Evolutionary conservation across 1,140 invertebrate genomes (phyloP).

Genomic region (Asobara japonica): DNA sequence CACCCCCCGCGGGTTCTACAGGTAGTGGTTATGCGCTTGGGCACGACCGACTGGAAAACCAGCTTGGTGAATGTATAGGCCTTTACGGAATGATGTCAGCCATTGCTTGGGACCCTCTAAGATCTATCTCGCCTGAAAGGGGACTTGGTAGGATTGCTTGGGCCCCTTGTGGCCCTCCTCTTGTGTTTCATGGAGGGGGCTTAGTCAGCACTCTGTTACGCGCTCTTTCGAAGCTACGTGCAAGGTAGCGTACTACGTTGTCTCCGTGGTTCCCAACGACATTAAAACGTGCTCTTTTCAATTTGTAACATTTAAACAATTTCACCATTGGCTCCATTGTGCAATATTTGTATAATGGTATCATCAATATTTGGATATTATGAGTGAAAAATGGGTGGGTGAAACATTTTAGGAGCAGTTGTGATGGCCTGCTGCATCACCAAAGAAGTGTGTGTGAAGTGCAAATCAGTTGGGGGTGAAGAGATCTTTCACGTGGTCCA

Average conservation of each 20-base stretch:
- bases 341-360: no score
- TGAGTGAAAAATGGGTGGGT: no score
- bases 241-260: conserved; percentile 42
- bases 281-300: background rate
- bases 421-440: no score
- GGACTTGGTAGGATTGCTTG: conserved; percentile 8
- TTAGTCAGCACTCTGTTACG: conserved; percentile 54
- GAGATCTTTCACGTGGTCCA: no score
- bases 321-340: no score
- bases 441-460: no score
- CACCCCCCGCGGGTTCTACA: no score
- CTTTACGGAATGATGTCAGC: conserved; percentile 36
- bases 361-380: no score
- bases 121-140: conserved; percentile 31
- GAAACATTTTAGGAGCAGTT: no score
- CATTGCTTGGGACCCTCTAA: conserved; percentile 29
- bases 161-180: conserved; percentile 23
- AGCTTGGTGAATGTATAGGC: conserved; percentile 26
- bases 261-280: conserved; percentile 49
- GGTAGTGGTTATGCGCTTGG: background rate
- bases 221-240: conserved; percentile 57
- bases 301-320: no score
- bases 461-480: no score
- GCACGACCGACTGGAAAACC: conserved; percentile 14
- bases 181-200: conserved; percentile 45